Conservation (phyloP, 2,888 invertebrate species). For the Hemaris fuciformis region DNA sequence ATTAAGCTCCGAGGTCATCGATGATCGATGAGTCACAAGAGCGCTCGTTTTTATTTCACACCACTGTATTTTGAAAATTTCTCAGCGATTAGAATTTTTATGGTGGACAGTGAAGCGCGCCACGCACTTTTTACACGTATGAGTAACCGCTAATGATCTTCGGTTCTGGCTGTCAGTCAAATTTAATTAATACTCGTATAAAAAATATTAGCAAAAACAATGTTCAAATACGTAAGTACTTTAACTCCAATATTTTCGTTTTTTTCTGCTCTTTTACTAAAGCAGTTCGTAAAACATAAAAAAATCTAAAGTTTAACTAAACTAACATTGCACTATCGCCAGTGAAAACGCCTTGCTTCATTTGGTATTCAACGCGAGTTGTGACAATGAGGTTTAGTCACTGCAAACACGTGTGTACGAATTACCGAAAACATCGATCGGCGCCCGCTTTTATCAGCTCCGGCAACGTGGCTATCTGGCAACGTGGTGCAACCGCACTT, state of each 20-base stretch:
- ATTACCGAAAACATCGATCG: constrained; percentile 4
- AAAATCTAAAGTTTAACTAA: too few relatives aligned
- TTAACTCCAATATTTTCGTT: too few relatives aligned
- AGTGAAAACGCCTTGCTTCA: neutral
- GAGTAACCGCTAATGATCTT: neutral
- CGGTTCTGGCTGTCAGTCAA: neutral
- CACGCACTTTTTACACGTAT: neutral
- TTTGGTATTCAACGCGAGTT: neutral
- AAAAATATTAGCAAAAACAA: too few relatives aligned
- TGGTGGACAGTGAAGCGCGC: too few relatives aligned
- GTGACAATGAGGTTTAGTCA: neutral
- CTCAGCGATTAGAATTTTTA: neutral
- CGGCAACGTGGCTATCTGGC: too few relatives aligned
- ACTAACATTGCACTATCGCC: too few relatives aligned
- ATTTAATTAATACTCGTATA: too few relatives aligned
- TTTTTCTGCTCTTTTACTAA: too few relatives aligned
- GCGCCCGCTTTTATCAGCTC: neutral
- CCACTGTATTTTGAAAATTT: constrained; percentile 26
- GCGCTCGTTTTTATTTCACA: constrained; percentile 15
- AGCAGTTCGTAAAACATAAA: too few relatives aligned
- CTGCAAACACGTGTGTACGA: neutral
- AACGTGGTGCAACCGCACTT: neutral
- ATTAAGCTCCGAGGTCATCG: neutral
- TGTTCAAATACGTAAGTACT: too few relatives aligned
- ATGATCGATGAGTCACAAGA: constrained; percentile 21